A percentile compares a stretch with the other conserved stretches of the same genome.
Conservation (phyloP, 2,113 vertebrate species). For the Phyllostomus discolor region DNA sequence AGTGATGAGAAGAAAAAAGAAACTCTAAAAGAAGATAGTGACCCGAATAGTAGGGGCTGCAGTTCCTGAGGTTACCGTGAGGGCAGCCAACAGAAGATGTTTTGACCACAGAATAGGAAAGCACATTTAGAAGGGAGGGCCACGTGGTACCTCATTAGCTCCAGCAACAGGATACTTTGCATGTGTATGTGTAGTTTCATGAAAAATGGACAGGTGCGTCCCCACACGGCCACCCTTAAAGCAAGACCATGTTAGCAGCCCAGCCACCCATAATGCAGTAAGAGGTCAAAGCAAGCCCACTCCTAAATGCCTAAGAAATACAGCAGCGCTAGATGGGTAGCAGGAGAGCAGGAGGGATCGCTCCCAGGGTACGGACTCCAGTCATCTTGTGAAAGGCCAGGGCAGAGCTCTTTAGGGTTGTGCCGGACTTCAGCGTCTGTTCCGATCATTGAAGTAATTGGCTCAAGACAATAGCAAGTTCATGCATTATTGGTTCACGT, state of each 20-base stretch:
- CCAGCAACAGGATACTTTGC: too few relatives aligned
- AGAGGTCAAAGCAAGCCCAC: background rate
- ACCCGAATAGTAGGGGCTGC: background rate
- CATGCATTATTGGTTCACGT: background rate
- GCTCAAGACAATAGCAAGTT: background rate
- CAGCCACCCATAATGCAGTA: background rate
- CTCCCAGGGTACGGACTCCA: too few relatives aligned
- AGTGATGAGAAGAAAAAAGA: background rate
- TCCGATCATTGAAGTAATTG: background rate
- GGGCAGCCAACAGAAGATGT: background rate
- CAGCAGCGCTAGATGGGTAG: background rate
- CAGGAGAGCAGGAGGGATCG: background rate
- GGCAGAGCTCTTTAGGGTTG: background rate
- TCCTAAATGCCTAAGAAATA: background rate
- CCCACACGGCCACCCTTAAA: background rate
- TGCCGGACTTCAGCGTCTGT: background rate
- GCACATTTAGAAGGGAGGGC: background rate
- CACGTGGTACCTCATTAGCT: background rate
- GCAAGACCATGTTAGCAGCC: background rate
- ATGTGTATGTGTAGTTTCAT: background rate
- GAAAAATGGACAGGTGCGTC: background rate
- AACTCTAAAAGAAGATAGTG: background rate
- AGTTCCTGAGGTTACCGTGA: background rate
- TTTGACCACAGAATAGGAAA: background rate
- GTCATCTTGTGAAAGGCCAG: background rate